Evolutionary conservation across 2,797 vertebrate species (phyloP).

Genomic region (Nannoperca obscura): DNA sequence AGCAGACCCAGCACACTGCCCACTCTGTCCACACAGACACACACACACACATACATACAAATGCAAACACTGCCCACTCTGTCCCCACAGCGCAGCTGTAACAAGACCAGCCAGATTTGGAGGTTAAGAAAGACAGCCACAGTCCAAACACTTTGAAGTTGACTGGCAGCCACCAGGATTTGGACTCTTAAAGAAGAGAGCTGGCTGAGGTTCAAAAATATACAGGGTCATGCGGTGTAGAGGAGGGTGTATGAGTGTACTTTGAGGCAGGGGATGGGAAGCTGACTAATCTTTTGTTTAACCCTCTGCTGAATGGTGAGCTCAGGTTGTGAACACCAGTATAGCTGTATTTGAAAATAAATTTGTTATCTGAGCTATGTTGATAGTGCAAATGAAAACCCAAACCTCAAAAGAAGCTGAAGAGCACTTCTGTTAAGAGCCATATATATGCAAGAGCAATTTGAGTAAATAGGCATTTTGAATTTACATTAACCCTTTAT

Average conservation of each 20-base stretch:
- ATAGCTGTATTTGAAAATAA: conserved; percentile 19
- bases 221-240: conserved; percentile 75
- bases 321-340: conserved; percentile 38
- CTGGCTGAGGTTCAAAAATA: conserved; percentile 76
- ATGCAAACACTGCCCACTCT: conserved; percentile 82
- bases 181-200: conserved; percentile 79
- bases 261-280: conserved; percentile 68
- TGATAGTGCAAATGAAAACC: conserved; percentile 26
- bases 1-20: conserved; percentile 85
- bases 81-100: conserved; percentile 83
- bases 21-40: conserved; percentile 70
- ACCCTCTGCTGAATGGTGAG: conserved; percentile 63
- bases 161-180: conserved; percentile 81
- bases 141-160: conserved; percentile 83
- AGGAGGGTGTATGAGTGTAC: conserved; percentile 59
- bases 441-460: conserved; percentile 61
- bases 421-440: conserved; percentile 41
- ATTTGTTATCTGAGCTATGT: conserved; percentile 10
- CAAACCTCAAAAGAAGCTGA: conserved; percentile 9
- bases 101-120: conserved; percentile 84
- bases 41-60: conserved; percentile 47
- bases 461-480: conserved; percentile 77
- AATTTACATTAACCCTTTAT: conserved; percentile 81
- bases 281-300: conserved; percentile 81
- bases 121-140: conserved; percentile 82